Percentiles rank a stretch among this genome's conserved stretches.
phyloP scores from a whole-genome alignment of 64 coral and sea anemone species.

The Pocillopora damicornis region DNA sequence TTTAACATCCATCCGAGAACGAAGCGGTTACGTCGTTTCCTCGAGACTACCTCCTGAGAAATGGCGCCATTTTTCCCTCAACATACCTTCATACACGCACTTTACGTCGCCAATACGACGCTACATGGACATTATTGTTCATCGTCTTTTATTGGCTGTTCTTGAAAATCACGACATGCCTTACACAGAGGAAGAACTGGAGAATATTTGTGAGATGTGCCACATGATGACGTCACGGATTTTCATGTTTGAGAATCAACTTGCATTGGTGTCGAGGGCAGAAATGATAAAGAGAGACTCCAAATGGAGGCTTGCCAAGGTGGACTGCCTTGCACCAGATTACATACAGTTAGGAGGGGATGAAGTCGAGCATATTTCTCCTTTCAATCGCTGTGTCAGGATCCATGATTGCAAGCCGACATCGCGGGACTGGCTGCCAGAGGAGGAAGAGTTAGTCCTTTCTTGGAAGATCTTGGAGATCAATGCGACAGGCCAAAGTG shows the following conservation, averaged over 20 bases:
- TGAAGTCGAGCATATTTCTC: conserved; percentile 8
- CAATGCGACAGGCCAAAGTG: background rate
- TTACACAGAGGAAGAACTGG: conserved; percentile 63
- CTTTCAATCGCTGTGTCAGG: conserved; percentile 15
- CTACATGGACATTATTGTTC: conserved; percentile 93
- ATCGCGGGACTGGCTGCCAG: conserved; percentile 4
- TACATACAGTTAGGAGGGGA: conserved; percentile 13
- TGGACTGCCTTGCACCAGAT: conserved; percentile 34
- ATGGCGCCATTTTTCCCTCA: conserved; percentile 37
- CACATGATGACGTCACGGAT: conserved; percentile 28
- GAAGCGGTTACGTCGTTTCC: conserved; percentile 12
- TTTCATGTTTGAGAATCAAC: conserved; percentile 49
- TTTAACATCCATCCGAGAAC: conserved; percentile 6
- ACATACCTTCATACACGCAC: conserved; percentile 70
- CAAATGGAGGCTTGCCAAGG: conserved; percentile 30
- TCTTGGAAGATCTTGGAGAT: conserved; percentile 29
- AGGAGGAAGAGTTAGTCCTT: conserved; percentile 28
- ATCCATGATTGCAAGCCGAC: conserved; percentile 35
- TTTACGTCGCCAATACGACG: conserved; percentile 89
- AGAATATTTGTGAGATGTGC: conserved; percentile 47
- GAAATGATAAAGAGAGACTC: conserved; percentile 11
- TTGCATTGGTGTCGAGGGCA: conserved; percentile 1
- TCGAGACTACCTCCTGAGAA: background rate
- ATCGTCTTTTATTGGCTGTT: conserved; percentile 72
- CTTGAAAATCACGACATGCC: conserved; percentile 42